Percentiles rank a stretch among this genome's conserved stretches.
Evolutionary conservation across 2,797 vertebrate genomes (phyloP).

Genomic region (Jordanella pulchra): DNA sequence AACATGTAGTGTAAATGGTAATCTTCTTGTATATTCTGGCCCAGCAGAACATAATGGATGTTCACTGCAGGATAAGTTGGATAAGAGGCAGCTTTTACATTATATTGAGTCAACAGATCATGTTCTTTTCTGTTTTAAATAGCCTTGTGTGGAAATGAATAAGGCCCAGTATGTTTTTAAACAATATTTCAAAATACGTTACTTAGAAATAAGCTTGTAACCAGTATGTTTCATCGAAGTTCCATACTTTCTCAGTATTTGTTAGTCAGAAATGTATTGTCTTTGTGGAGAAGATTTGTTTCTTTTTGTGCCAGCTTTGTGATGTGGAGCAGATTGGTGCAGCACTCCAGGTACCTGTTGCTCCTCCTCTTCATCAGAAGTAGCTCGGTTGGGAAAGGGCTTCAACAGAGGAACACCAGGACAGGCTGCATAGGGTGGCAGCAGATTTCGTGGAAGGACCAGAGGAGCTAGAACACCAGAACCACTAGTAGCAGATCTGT

Average conservation of each 20-base stretch:
- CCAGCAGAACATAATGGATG: not conserved
- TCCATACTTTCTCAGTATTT: not conserved
- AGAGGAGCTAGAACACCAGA: constrained; percentile 61
- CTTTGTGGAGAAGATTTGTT: constrained; percentile 31
- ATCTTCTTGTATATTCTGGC: not conserved
- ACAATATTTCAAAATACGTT: not conserved
- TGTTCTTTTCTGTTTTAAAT: not conserved
- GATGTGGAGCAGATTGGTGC: constrained; percentile 69
- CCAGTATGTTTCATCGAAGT: not conserved
- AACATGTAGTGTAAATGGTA: constrained; percentile 11
- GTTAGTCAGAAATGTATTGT: constrained; percentile 57
- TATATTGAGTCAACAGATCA: not conserved
- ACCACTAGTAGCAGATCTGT: constrained; percentile 27
- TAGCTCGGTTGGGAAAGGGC: constrained; percentile 39
- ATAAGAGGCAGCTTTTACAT: not conserved
- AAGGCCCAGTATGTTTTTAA: not conserved
- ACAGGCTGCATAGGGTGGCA: constrained; percentile 44
- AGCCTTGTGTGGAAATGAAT: not conserved
- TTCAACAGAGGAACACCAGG: constrained; percentile 35
- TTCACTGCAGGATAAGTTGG: not conserved
- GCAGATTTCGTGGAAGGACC: constrained; percentile 49
- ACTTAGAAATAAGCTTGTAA: not conserved
- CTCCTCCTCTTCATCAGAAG: constrained; percentile 74
- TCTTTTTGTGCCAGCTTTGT: constrained; percentile 71
- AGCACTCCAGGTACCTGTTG: constrained; percentile 71